Percentiles rank a stretch among this genome's conserved stretches.
phyloP scores from a whole-genome alignment of 2,888 invertebrate species.

The Notodromas monacha region DNA sequence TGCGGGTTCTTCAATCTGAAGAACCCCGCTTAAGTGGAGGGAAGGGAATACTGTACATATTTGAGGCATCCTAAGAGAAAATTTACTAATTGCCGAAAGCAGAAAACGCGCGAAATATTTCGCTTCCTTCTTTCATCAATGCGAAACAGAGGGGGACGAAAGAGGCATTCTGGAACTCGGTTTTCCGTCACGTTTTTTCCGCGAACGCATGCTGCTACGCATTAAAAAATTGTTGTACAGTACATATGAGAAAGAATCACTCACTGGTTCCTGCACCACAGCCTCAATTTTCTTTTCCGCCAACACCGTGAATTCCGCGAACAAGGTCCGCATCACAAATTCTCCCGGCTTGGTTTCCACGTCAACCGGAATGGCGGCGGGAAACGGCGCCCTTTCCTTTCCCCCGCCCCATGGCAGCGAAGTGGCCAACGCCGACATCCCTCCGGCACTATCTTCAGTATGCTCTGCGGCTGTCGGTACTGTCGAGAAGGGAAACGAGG shows the following conservation, averaged over 20 bases:
- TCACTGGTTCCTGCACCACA: slow-evolving; percentile 63
- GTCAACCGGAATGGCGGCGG: slow-evolving; percentile 16
- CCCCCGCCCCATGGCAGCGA: slow-evolving; percentile 53
- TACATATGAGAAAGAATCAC: slow-evolving; percentile 16
- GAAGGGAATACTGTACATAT: too few relatives aligned
- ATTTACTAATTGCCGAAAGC: too few relatives aligned
- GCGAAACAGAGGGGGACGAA: too few relatives aligned
- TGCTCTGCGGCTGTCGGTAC: not conserved
- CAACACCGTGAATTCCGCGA: slow-evolving; percentile 72
- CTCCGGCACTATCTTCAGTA: not conserved
- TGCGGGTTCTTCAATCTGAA: too few relatives aligned
- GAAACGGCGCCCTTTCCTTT: slow-evolving; percentile 26
- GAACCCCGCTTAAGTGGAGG: too few relatives aligned
- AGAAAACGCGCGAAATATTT: too few relatives aligned
- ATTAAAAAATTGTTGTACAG: slow-evolving; percentile 1
- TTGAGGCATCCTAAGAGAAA: too few relatives aligned
- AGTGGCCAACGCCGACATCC: slow-evolving; percentile 10
- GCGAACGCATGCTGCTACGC: too few relatives aligned
- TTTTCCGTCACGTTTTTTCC: too few relatives aligned
- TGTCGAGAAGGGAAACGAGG: slow-evolving; percentile 15
- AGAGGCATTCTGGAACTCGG: too few relatives aligned
- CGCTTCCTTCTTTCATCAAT: too few relatives aligned
- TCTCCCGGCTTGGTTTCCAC: slow-evolving; percentile 39
- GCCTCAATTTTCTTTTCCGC: slow-evolving; percentile 84
- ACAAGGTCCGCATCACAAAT: slow-evolving; percentile 74